Base-by-base conservation (phyloP, 2,113 vertebrate genomes). In the Pseudorhombus dupliciocellatus region DNA sequence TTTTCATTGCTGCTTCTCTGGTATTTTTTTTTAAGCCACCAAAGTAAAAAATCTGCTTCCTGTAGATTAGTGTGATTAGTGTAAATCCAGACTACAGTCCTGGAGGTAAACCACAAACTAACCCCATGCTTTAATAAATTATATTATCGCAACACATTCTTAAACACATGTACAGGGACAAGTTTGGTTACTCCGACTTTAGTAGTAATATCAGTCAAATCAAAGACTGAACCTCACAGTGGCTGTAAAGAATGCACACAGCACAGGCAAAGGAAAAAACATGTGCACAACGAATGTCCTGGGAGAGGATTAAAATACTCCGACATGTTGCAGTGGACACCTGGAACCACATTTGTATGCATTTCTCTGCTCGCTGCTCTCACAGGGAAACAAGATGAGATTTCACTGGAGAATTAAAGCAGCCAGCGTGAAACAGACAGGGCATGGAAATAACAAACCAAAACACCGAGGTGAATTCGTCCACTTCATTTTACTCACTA, bases 291-390 rank as follows among this genome's bases (percentile, higher is more conserved):
- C 22, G 20, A 54, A 48, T 34, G 54, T 70, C 70, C 52, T 48
- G 40, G 24, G 31, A 61, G 51, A 60, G 42, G 61, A 28, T 59
- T 28, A 37, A 48, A 61, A 63, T n/a, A 56, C 60, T 25, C 12
- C 34, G 50, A 40, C 58, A 34, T 68, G 60, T 57, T 74, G 48
- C 67, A 51, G 40, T 18, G 15, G 51, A 79, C 75, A 68, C 71
- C 66, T 58, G 53, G 34, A 62, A 46, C 18, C 64, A 58, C 65
- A 55, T 85, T 80, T 80, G 60, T 70, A 75, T 79, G 63, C 61
- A 42, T 44, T 67, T 73, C 63, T 63, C 46, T 58, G 14, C 18
- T n/a, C 26, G 64, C 15, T 71, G 37, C 21, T 76, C 62, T 75
- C 63, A 58, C 48, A 6, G 14, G 7, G 14, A 40, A 75, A 71